A percentile compares a stretch with the other conserved stretches of the same genome.
These are phyloP conservation scores for Cancer borealis DNA, from an alignment of 2,888 invertebrate species.

Conservation along the genomic window DNA sequence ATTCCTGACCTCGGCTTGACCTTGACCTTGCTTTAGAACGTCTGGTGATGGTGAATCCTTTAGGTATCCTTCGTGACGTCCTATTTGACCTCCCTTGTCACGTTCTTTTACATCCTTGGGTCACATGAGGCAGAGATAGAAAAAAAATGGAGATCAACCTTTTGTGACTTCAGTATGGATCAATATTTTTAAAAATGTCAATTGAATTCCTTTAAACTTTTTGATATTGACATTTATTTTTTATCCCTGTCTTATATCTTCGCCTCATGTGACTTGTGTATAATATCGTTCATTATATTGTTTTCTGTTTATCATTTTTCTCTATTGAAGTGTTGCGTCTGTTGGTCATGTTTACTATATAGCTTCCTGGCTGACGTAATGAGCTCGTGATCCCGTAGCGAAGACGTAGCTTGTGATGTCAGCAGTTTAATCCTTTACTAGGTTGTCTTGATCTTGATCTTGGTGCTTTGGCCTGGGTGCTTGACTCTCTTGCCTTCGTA, in stretches of 20 bases:
- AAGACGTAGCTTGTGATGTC: constrained; percentile 1
- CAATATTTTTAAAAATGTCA: background rate
- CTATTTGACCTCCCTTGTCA: background rate
- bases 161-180: background rate
- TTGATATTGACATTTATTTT: background rate
- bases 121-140: background rate
- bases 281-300: background rate
- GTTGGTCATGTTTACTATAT: constrained; percentile 9
- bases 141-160: background rate
- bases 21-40: background rate
- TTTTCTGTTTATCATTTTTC: background rate
- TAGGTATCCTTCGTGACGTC: background rate
- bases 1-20: background rate
- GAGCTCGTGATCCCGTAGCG: constrained; percentile 16
- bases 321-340: constrained; percentile 17
- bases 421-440: background rate
- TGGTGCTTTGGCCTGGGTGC: constrained; percentile 17
- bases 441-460: background rate
- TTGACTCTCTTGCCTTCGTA: background rate
- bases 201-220: background rate
- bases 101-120: background rate
- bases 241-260: background rate
- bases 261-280: background rate
- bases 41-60: background rate
- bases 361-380: constrained; percentile 17